Evolutionary conservation across 2,888 invertebrate species (phyloP).

Genomic region (Dorcus parallelipipedus): DNA sequence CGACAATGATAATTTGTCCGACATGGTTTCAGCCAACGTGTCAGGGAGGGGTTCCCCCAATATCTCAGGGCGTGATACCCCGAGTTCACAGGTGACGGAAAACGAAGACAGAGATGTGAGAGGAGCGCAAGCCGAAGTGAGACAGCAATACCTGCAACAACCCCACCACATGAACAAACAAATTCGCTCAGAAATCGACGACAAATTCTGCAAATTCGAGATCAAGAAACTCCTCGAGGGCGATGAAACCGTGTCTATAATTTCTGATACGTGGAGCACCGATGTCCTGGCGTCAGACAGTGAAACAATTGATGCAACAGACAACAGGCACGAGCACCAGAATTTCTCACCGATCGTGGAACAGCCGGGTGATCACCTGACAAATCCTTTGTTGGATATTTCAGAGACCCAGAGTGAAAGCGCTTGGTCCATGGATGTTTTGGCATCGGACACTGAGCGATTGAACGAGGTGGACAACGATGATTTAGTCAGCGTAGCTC

Average conservation of each 20-base stretch:
- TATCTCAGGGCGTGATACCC: slow-evolving; percentile 95
- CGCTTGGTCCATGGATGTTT: slow-evolving; percentile 96
- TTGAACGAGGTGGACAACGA: slow-evolving; percentile 78
- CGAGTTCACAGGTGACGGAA: slow-evolving; percentile 85
- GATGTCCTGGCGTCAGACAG: slow-evolving; percentile 97
- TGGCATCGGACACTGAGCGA: slow-evolving; percentile 88
- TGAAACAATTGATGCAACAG: slow-evolving; percentile 77
- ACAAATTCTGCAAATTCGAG: slow-evolving; percentile 98
- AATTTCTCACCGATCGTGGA: slow-evolving; percentile 48
- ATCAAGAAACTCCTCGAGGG: slow-evolving; percentile 72
- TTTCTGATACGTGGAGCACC: slow-evolving; percentile 98
- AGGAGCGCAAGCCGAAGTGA: slow-evolving; percentile 38
- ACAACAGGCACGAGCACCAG: slow-evolving; percentile 54
- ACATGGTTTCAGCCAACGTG: slow-evolving; percentile 95
- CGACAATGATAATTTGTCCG: slow-evolving; percentile 86
- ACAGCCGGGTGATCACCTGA: slow-evolving; percentile 43
- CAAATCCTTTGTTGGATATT: slow-evolving; percentile 59
- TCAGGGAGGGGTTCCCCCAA: slow-evolving; percentile 90
- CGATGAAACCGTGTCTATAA: slow-evolving; percentile 94
- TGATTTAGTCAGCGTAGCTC: slow-evolving; percentile 62
- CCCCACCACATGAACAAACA: slow-evolving; percentile 59
- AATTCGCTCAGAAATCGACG: slow-evolving; percentile 92
- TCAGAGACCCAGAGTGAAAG: slow-evolving; percentile 93
- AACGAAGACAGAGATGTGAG: slow-evolving; percentile 46
- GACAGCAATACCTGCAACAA: slow-evolving; percentile 46